These are phyloP conservation scores for Drosophila prostipennis DNA, from an alignment of 2,888 invertebrate species.

Conservation along the genomic window DNA sequence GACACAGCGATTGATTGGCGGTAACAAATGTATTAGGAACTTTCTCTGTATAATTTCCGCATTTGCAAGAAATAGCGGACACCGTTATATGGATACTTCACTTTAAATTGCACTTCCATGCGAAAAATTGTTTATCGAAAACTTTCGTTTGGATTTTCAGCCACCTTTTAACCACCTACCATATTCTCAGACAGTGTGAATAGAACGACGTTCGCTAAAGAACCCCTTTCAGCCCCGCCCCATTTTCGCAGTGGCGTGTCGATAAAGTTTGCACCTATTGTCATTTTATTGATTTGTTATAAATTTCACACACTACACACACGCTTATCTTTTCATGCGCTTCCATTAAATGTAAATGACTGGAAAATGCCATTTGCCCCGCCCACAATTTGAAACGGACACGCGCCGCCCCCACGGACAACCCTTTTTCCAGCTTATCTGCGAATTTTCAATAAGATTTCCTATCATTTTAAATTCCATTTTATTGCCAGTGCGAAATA, in stretches of 20 bases:
- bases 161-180: conserved; percentile 11
- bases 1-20: conserved; percentile 67
- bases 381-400: conserved; percentile 49
- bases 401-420: conserved; percentile 43
- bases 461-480: conserved; percentile 75
- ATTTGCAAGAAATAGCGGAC: conserved; percentile 45
- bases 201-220: conserved; percentile 56
- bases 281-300: conserved; percentile 78
- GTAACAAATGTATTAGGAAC: conserved; percentile 76
- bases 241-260: conserved; percentile 26
- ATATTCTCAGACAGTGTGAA: conserved; percentile 37
- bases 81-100: conserved; percentile 55
- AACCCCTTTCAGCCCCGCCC: conserved; percentile 3
- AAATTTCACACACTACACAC: conserved; percentile 62
- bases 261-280: conserved; percentile 78
- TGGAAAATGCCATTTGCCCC: conserved; percentile 64
- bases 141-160: conserved; percentile 54
- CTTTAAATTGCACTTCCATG: conserved; percentile 79
- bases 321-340: conserved; percentile 63
- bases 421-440: conserved; percentile 65
- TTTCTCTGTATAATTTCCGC: conserved; percentile 75
- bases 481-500: conserved; percentile 69
- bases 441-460: conserved; percentile 68
- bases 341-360: conserved; percentile 74
- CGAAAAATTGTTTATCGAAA: conserved; percentile 79